Evolutionary conservation across 2,888 invertebrate genomes (phyloP), one percentile per base, ranked within the genome.

Genomic region (Dinocampus coccinellae): DNA sequence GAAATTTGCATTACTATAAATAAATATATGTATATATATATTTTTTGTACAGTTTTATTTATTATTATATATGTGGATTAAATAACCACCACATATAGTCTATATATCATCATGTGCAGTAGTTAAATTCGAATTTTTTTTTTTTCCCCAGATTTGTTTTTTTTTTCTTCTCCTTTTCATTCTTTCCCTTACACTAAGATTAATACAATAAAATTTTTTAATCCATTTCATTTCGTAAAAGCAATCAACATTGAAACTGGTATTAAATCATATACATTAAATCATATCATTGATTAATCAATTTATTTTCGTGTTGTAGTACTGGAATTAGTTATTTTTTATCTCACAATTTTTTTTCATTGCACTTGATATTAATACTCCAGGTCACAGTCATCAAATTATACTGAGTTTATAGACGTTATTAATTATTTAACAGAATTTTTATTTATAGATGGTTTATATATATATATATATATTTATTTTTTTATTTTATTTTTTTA

Each of bases 201-300:
- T 34, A 22, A 22, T 61, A 36, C 39, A 61, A 61, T 61, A 22
- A 39, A 61, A 61, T n/a, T 29, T n/a, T 58, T 61, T 36, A 61
- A 20, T 36, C 39, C 34, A n/a, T 61, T 61, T 61, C 11, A 55
- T 55, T 26, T 55, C 22, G 26, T 24, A 24, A 24, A n/a, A 24
- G 55, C 26, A 55, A 55, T 55, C 26, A 26, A 24, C 55, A 55
- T 55, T 55, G 55, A 13, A 24, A 10, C 55, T 16, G 47, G 47
- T 47, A 47, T 47, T 47, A 47, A 47, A 47, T 39, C 39, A 39
- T 39, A 39, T 39, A 13, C 39, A 39, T 39, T 53, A 20, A 53
- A 53, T 55, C 26, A 55, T 55, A 24, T 24, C 24, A 55, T 11
- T 24, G 55, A 26, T 55, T 24, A 55, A 26, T 24, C 22, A 55